Percentiles rank a stretch among this genome's conserved stretches.
Evolutionary conservation across 2,888 invertebrate species (phyloP).

Genomic region (Pocota personata): DNA sequence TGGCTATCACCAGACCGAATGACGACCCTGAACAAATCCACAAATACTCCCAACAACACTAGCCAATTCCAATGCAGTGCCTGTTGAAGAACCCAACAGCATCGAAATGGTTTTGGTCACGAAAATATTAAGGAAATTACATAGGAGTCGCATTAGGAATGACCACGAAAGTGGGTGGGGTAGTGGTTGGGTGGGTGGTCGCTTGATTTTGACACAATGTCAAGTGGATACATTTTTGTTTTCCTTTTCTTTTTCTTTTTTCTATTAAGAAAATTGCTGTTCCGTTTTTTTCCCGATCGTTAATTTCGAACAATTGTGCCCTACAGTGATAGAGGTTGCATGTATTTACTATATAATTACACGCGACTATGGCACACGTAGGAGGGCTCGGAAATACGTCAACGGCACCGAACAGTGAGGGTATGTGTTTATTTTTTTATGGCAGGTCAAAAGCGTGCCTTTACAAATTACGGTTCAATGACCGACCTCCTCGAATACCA

Average conservation of each 20-base stretch:
- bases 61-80: slow-evolving; percentile 30
- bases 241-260: slow-evolving; percentile 15
- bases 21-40: background rate
- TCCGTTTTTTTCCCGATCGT: slow-evolving; percentile 37
- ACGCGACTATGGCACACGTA: background rate
- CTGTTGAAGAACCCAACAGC: background rate
- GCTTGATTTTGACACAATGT: slow-evolving; percentile 57
- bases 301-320: slow-evolving; percentile 48
- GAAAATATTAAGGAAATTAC: slow-evolving; percentile 48
- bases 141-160: slow-evolving; percentile 36
- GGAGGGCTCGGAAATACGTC: slow-evolving; percentile 36
- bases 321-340: slow-evolving; percentile 38
- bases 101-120: slow-evolving; percentile 47
- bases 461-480: slow-evolving; percentile 40
- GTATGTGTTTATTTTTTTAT: slow-evolving; percentile 4
- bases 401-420: background rate
- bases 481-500: slow-evolving; percentile 19
- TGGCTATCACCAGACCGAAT: background rate
- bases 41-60: background rate
- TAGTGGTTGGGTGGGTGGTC: background rate
- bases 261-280: slow-evolving; percentile 49
- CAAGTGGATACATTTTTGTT: slow-evolving; percentile 35
- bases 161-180: slow-evolving; percentile 6
- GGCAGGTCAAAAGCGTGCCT: background rate
- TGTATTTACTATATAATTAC: slow-evolving; percentile 55